Percentiles rank a stretch among this genome's conserved stretches.
Conservation (phyloP, 2,113 vertebrate species). For the Gavialis gangeticus region DNA sequence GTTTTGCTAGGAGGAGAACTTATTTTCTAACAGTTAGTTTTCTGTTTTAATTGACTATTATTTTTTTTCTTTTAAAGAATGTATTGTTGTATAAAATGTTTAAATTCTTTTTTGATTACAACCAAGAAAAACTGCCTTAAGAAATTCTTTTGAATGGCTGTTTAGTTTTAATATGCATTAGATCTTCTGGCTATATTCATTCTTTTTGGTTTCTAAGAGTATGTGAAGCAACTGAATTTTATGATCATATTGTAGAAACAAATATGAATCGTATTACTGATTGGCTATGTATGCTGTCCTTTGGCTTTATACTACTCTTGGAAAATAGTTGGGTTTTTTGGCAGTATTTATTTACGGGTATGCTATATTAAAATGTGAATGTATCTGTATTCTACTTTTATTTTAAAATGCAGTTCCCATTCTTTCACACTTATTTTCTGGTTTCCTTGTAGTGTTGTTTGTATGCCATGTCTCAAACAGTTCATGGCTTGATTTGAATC, state of each 20-base stretch:
- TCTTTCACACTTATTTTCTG: neutral
- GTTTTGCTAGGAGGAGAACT: constrained; percentile 34
- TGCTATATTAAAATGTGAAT: neutral
- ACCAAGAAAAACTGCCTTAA: neutral
- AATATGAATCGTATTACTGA: neutral
- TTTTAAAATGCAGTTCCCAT: neutral
- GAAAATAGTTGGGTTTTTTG: neutral
- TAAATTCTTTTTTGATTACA: neutral
- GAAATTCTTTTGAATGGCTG: neutral
- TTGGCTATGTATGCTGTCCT: neutral
- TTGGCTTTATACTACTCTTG: neutral
- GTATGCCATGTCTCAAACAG: neutral
- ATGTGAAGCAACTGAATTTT: neutral
- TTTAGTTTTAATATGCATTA: neutral
- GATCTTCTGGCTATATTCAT: neutral
- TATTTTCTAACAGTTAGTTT: neutral
- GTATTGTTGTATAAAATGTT: neutral
- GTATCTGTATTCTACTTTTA: neutral
- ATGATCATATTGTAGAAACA: neutral
- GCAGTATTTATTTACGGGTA: neutral
- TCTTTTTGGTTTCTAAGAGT: neutral
- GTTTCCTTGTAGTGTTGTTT: neutral
- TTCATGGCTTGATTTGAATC: neutral
- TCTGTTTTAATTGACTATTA: neutral
- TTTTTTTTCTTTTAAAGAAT: neutral